Percentiles rank a stretch among this genome's conserved stretches.
Evolutionary conservation across 1,140 invertebrate species (phyloP).

Genomic region (Eulimnadia texana): DNA sequence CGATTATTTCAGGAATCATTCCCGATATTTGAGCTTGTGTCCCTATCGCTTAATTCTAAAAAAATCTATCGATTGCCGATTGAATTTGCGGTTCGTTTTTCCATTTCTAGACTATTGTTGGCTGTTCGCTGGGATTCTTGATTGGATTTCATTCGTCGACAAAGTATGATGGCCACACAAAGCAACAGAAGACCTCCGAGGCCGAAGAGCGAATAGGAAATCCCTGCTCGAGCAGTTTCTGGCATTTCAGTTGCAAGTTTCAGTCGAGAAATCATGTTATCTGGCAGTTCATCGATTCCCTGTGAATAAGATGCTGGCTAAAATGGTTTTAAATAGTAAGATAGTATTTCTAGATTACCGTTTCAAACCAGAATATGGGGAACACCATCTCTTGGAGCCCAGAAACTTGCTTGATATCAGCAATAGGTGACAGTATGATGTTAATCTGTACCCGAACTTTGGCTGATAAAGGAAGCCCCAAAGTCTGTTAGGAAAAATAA

Average conservation of each 20-base stretch:
- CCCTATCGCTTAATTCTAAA: no score
- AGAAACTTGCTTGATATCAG: conserved; percentile 76
- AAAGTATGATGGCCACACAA: conserved; percentile 41
- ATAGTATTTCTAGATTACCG: conserved; percentile 44
- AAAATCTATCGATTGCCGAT: background rate
- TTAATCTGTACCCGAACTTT: conserved; percentile 72
- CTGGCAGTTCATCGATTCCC: conserved; percentile 61
- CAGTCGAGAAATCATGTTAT: conserved; percentile 53
- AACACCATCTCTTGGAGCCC: conserved; percentile 77
- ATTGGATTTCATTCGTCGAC: conserved; percentile 2
- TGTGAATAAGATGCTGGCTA: no score
- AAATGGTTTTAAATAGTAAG: no score
- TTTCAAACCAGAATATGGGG: conserved; percentile 81
- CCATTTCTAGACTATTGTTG: background rate
- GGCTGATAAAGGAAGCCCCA: conserved; percentile 63
- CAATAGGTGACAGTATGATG: conserved; percentile 67
- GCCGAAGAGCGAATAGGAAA: conserved; percentile 48
- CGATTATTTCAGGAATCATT: no score
- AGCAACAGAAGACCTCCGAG: conserved; percentile 51
- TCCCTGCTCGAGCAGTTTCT: conserved; percentile 47
- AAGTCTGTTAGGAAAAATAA: conserved; percentile 43
- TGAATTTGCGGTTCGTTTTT: no score
- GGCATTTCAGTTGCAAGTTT: conserved; percentile 57
- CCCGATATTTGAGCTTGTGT: no score
- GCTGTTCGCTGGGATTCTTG: background rate